Conservation (phyloP, 2,888 invertebrate genomes). For the Idaea aversata region DNA sequence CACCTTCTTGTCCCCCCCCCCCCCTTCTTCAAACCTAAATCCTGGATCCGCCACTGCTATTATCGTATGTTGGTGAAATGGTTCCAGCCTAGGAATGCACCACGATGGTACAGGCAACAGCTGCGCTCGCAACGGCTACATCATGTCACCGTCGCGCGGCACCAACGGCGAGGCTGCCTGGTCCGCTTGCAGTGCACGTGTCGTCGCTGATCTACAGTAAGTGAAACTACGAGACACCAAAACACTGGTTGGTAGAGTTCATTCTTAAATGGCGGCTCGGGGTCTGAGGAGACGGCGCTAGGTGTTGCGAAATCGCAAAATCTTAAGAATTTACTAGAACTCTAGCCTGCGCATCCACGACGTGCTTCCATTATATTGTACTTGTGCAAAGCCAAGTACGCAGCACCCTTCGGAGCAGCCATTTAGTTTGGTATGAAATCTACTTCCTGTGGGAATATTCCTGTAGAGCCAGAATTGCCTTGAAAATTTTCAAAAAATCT, state of each 20-base stretch:
- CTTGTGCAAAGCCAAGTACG: too few relatives aligned
- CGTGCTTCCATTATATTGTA: too few relatives aligned
- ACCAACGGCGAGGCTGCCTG: constrained; percentile 88
- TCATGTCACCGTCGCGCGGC: constrained; percentile 91
- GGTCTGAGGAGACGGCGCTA: too few relatives aligned
- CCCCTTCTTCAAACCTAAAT: background rate
- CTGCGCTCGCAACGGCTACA: constrained; percentile 88
- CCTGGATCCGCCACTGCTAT: background rate
- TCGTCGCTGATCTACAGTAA: constrained; percentile 82
- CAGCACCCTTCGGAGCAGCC: too few relatives aligned
- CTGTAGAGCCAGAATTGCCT: too few relatives aligned
- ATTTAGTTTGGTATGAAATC: too few relatives aligned
- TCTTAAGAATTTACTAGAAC: constrained; percentile 5
- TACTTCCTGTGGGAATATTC: too few relatives aligned
- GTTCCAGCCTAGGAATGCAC: constrained; percentile 88
- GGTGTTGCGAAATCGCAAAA: constrained; percentile 3
- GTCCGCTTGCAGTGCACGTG: constrained; percentile 87
- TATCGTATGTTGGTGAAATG: background rate
- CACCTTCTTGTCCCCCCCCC: background rate
- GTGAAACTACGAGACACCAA: constrained; percentile 19
- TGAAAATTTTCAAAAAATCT: too few relatives aligned
- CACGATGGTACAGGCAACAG: constrained; percentile 87
- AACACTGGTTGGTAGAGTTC: background rate
- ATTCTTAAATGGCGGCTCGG: constrained; percentile 2
- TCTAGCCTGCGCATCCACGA: too few relatives aligned